Evolutionary conservation across 1,140 invertebrate genomes (phyloP).

Genomic region (Drosophila sp.): DNA sequence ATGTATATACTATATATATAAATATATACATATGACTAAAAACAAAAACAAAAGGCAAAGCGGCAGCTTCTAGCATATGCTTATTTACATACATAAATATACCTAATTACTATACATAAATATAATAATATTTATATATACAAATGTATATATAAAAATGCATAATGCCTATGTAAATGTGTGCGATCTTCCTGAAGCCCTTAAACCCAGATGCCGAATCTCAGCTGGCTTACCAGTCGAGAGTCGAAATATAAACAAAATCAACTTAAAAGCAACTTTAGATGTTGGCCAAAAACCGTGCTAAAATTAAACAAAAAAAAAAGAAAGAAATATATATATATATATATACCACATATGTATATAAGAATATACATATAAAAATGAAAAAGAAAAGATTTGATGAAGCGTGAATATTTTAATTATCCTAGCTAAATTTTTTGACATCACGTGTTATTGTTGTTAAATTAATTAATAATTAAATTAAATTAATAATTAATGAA

Average conservation of each 20-base stretch:
- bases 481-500: conserved; percentile 36
- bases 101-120: conserved; percentile 25
- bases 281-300: conserved; percentile 46
- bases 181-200: conserved; percentile 12
- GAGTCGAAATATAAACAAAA: conserved; percentile 9
- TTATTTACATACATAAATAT: conserved; percentile 41
- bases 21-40: conserved; percentile 19
- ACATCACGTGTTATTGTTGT: conserved; percentile 81
- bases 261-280: conserved; percentile 27
- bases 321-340: conserved; percentile 8
- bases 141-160: conserved; percentile 16
- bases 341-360: conserved; percentile 16
- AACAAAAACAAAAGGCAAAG: conserved; percentile 3
- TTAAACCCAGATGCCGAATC: conserved; percentile 7
- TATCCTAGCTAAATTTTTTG: conserved; percentile 73
- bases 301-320: conserved; percentile 27
- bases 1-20: conserved; percentile 20
- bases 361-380: conserved; percentile 15
- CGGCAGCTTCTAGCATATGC: conserved; percentile 28
- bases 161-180: conserved; percentile 21
- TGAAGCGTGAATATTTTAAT: conserved; percentile 64
- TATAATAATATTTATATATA: conserved; percentile 18
- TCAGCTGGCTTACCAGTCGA: conserved; percentile 10
- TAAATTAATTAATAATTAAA: conserved; percentile 59
- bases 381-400: conserved; percentile 14